A percentile compares a stretch with the other conserved stretches of the same genome.
Conservation (phyloP, 2,797 vertebrate species). For the Acanthurus tractus region DNA sequence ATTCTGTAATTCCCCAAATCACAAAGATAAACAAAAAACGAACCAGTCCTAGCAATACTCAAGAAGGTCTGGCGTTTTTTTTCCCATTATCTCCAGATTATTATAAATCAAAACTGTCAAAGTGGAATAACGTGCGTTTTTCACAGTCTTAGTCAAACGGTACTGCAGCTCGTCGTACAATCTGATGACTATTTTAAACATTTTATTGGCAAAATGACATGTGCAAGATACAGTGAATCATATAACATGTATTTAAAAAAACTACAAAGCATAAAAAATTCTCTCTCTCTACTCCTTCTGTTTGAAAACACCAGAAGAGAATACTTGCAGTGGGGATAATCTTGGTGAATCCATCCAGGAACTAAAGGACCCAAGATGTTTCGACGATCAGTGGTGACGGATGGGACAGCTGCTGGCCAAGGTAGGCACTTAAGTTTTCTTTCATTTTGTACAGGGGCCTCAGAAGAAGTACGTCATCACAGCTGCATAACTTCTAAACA, state of each 20-base stretch:
- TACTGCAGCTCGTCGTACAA: not conserved
- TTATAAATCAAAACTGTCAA: not conserved
- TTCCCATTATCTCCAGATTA: not conserved
- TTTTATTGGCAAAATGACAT: not conserved
- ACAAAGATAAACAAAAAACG: not conserved
- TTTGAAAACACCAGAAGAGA: not conserved
- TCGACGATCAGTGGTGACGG: conserved; percentile 60
- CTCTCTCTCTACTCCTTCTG: not conserved
- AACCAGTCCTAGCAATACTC: not conserved
- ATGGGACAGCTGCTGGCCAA: conserved; percentile 73
- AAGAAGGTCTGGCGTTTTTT: not conserved
- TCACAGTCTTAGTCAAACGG: not conserved
- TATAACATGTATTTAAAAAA: not conserved
- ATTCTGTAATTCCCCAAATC: not conserved
- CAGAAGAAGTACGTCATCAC: not conserved
- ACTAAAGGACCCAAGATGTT: conserved; percentile 66
- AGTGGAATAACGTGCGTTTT: not conserved
- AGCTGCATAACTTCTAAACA: not conserved
- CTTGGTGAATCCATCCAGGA: conserved; percentile 42
- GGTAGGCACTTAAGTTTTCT: conserved; percentile 48
- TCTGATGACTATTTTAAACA: not conserved
- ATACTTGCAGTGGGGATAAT: conserved; percentile 43
- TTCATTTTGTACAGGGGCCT: not conserved
- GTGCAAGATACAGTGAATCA: not conserved
- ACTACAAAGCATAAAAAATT: not conserved